Percentiles rank a stretch among this genome's conserved stretches.
phyloP scores from a whole-genome alignment of 2,113 vertebrate species.

The Leiothrix lutea region DNA sequence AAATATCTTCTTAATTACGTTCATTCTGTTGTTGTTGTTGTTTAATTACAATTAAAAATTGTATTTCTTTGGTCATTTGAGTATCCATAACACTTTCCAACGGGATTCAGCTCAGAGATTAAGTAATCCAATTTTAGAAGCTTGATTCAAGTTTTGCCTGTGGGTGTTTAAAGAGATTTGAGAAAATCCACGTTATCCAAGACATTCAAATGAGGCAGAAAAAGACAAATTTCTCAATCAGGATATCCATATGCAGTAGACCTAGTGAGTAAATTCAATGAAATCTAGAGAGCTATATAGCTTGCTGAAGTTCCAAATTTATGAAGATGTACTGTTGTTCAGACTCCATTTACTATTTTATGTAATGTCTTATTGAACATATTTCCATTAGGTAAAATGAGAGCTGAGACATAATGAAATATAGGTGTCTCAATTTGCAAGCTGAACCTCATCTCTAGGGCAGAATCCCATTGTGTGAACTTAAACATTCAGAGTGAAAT shows the following conservation, averaged over 20 bases:
- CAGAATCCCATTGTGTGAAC: background rate
- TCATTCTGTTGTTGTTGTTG: background rate
- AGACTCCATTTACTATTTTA: background rate
- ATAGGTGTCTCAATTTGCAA: background rate
- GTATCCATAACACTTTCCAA: background rate
- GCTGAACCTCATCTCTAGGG: background rate
- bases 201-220: background rate
- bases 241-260: background rate
- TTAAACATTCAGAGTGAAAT: background rate
- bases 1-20: background rate
- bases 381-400: background rate
- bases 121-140: background rate
- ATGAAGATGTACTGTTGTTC: background rate
- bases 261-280: background rate
- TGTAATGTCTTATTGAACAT: background rate
- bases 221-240: background rate
- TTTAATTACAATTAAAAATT: background rate
- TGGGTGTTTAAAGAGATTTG: background rate
- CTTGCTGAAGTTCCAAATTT: background rate
- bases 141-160: background rate
- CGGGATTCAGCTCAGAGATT: background rate
- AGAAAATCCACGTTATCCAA: accelerated
- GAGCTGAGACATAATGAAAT: background rate
- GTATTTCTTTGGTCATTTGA: background rate
- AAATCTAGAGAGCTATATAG: background rate